Percentiles rank a stretch among this genome's conserved stretches.
phyloP scores from a whole-genome alignment of 1,140 invertebrate genomes.

The Vanessa atalanta region DNA sequence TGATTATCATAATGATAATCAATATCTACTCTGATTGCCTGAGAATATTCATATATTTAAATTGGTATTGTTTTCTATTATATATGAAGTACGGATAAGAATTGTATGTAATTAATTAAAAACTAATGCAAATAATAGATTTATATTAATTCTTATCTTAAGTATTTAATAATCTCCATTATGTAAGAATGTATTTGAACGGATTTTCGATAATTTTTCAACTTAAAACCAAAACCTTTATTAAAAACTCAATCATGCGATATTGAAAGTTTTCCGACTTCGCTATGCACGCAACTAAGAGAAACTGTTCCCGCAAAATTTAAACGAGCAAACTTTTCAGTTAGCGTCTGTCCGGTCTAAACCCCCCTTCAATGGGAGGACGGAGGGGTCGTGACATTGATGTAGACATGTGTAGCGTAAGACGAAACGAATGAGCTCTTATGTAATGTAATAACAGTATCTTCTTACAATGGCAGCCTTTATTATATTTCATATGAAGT shows the following conservation, averaged over 20 bases:
- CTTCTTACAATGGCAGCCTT: not conserved
- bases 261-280: conserved; percentile 65
- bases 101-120: not conserved
- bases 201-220: not conserved
- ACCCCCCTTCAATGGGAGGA: conserved; percentile 19
- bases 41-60: conserved; percentile 1
- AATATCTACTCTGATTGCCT: not conserved
- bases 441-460: conserved; percentile 11
- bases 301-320: conserved; percentile 70
- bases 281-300: conserved; percentile 59
- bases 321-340: conserved; percentile 76
- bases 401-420: conserved; percentile 56
- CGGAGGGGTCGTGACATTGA: conserved; percentile 50
- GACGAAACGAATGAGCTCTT: conserved; percentile 38
- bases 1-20: not conserved
- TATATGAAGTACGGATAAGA: not conserved
- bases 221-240: conserved; percentile 15
- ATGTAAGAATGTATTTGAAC: no score
- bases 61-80: not conserved
- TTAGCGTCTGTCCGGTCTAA: conserved; percentile 49
- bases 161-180: not conserved
- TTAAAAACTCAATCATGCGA: conserved; percentile 60
- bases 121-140: not conserved
- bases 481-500: conserved; percentile 3
- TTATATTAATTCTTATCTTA: not conserved